Evolutionary conservation across 1,140 invertebrate genomes (phyloP).

Genomic region (Mamestra configurata): DNA sequence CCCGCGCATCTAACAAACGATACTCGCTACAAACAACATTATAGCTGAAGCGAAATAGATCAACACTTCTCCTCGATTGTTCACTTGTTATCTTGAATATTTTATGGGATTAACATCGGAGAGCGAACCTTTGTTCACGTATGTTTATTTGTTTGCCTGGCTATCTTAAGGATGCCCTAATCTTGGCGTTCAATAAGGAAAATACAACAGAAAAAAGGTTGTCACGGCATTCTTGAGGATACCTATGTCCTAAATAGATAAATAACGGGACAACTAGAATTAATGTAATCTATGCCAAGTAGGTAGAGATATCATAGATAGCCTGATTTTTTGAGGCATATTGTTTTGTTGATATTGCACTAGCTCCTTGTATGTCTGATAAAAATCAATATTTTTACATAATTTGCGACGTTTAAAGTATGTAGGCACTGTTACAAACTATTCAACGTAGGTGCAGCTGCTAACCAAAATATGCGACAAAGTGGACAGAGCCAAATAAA

Average conservation of each 20-base stretch:
- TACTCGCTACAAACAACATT: conserved; percentile 40
- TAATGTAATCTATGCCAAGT: background rate
- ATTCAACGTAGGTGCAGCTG: conserved; percentile 36
- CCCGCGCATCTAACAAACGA: conserved; percentile 53
- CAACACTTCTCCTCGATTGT: conserved; percentile 22
- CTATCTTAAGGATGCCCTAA: background rate
- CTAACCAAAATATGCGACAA: conserved; percentile 43
- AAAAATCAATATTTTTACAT: conserved; percentile 2
- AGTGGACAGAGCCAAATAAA: conserved; percentile 47
- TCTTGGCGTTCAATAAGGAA: background rate
- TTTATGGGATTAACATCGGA: background rate
- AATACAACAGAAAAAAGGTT: background rate
- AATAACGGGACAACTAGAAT: background rate
- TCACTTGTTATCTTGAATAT: conserved; percentile 4
- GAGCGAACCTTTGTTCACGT: background rate
- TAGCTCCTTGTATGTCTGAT: background rate
- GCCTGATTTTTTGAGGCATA: background rate
- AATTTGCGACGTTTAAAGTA: conserved; percentile 5
- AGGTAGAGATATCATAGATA: background rate
- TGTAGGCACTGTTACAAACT: conserved; percentile 7
- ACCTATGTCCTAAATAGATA: conserved; percentile 9
- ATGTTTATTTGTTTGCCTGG: background rate
- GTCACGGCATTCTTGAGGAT: background rate
- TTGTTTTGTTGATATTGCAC: background rate
- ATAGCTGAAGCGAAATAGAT: conserved; percentile 17